Evolutionary conservation across 1,140 invertebrate species (phyloP), one percentile per base, ranked within the genome.

Genomic region (Wasmannia auropunctata): DNA sequence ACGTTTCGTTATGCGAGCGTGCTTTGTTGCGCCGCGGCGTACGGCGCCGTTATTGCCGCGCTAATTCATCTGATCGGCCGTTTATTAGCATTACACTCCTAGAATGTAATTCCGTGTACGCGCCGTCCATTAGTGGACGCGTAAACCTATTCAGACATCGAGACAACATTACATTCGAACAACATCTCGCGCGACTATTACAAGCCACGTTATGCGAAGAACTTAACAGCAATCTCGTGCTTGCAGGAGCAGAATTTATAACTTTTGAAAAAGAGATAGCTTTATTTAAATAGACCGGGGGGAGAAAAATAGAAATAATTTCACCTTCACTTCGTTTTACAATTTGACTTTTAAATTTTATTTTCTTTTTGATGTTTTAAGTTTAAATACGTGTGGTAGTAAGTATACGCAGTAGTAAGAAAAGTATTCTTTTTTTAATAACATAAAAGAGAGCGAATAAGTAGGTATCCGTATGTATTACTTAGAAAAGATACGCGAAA

Each of bases 1-100:
- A 89, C 87, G 40, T 89, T 89, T 89, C 84, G 87, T 89, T 89
- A 88, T 86, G 88, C 88, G 76, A 81, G 8, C 70, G n/a, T 58
- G 88, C 88, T 89, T 90, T 90, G 88, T 89, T 87, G 19, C 67
- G 22, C 43, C 31, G 49, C 37, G 69, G 69, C 46, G 69, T 58
- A 51, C 56, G 72, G 51, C 56, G 34, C 72, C 65, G 88, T 90
- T 90, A 90, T 90, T 90, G 37, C 88, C 16, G 67, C 43, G 79
- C 85, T 90, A 90, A 90, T 90, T 90, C 88, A 90, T 89, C 75
- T 56, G 88, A 89, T 89, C 88, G 86, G 85, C 74, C 85, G 79
- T 89, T 87, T 90, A 90, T 90, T 90, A 89, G 88, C 67, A 74
- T 58, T 63, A 51, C 63, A 46, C 25, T 56, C 25, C 65, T 60